phyloP scores from a whole-genome alignment of 23 tunicate genomes.

The Phallusia fumigata region DNA sequence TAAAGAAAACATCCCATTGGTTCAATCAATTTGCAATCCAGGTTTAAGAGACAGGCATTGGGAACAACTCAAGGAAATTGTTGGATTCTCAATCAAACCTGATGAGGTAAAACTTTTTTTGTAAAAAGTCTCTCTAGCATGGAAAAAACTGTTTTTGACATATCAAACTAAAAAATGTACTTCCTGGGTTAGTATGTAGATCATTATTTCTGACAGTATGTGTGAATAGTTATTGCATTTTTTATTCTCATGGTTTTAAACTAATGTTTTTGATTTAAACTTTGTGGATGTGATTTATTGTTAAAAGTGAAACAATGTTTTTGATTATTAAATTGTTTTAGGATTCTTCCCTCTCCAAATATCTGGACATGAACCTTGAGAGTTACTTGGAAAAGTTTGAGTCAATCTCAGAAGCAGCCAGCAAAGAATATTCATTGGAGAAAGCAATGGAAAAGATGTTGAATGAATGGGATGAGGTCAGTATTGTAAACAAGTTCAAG shows the following conservation, averaged over 20 bases:
- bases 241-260: too few species aligned
- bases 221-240: too few species aligned
- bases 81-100: constrained; percentile 85
- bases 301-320: background rate
- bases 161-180: too few species aligned
- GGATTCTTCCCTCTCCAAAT: constrained; percentile 83
- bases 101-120: constrained; percentile 75
- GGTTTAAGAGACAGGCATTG: constrained; percentile 98
- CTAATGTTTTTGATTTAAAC: too few species aligned
- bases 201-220: too few species aligned
- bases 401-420: constrained; percentile 92
- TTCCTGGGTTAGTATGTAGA: too few species aligned
- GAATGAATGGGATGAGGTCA: constrained; percentile 94
- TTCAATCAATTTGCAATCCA: constrained; percentile 91
- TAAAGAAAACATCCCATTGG: constrained; percentile 91
- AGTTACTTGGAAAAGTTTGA: constrained; percentile 80
- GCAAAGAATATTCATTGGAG: constrained; percentile 95
- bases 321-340: too few species aligned
- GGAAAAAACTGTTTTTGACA: constrained; percentile 10
- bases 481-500: too few species aligned
- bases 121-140: background rate
- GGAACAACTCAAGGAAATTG: constrained; percentile 76
- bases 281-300: too few species aligned
- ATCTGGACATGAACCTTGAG: constrained; percentile 92
- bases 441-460: constrained; percentile 99